Percentiles rank a stretch among this genome's conserved stretches.
These are phyloP conservation scores for Rhadinocentrus ornatus DNA, from an alignment of 2,797 vertebrate species.

Conservation along the genomic window DNA sequence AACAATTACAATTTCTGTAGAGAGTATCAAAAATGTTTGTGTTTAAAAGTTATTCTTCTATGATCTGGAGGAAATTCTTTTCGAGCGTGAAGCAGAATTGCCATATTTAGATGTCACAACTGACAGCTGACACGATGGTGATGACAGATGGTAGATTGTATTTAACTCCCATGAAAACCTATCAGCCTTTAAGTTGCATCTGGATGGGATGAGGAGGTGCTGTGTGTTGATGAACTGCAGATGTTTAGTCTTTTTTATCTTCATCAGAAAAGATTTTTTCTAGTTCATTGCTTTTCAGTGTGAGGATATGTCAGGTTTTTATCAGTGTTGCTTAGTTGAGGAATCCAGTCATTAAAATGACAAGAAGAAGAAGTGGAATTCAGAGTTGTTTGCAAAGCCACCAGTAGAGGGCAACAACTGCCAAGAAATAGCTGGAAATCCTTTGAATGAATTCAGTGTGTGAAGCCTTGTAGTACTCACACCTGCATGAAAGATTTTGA, in stretches of 20 bases:
- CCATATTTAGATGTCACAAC: conserved; percentile 64
- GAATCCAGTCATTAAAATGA: conserved; percentile 8
- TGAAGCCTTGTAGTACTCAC: conserved; percentile 52
- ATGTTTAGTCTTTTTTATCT: conserved; percentile 2
- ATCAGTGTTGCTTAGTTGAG: conserved; percentile 8
- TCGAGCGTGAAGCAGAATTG: conserved; percentile 41
- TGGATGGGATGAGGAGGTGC: conserved; percentile 43
- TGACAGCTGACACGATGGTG: conserved; percentile 46
- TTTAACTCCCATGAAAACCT: conserved; percentile 58
- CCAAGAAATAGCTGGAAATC: conserved; percentile 63
- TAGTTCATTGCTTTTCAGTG: background rate
- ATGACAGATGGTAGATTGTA: conserved; percentile 59
- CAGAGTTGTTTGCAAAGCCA: conserved; percentile 38
- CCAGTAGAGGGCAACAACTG: conserved; percentile 81
- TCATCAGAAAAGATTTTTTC: background rate
- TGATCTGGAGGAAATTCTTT: conserved; percentile 45
- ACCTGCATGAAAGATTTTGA: conserved; percentile 47
- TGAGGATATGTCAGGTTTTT: background rate
- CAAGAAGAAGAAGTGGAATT: background rate
- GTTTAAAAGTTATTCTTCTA: background rate
- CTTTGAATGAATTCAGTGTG: conserved; percentile 47
- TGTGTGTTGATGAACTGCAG: conserved; percentile 24
- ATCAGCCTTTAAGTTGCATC: conserved; percentile 41
- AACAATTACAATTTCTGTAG: conserved; percentile 23
- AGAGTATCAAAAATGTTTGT: conserved; percentile 12